Evolutionary conservation across 2,113 vertebrate genomes (phyloP).

Genomic region (Labeo catla): DNA sequence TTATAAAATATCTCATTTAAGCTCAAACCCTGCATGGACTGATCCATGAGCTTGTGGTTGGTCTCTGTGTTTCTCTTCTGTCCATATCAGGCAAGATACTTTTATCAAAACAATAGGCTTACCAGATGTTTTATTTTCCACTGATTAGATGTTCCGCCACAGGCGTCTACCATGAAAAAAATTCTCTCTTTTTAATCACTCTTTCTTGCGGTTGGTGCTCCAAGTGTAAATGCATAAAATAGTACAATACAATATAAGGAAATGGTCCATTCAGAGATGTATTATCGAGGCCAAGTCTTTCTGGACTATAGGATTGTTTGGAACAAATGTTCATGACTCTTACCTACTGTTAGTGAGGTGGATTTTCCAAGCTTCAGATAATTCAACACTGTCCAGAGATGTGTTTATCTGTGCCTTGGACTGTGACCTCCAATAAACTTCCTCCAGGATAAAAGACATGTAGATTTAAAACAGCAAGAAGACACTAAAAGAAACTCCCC

Average conservation of each 20-base stretch:
- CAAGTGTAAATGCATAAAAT: neutral
- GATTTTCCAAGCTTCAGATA: conserved; percentile 15
- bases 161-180: neutral
- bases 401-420: neutral
- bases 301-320: neutral
- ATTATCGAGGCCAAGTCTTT: neutral
- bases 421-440: neutral
- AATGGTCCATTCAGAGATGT: neutral
- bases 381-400: neutral
- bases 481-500: neutral
- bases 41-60: neutral
- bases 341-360: neutral
- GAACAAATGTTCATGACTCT: neutral
- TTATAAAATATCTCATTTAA: neutral
- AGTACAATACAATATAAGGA: neutral
- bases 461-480: neutral
- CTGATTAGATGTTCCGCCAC: neutral
- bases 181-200: neutral
- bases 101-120: too few relatives aligned
- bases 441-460: neutral
- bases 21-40: neutral
- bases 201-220: neutral
- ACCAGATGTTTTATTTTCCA: too few relatives aligned
- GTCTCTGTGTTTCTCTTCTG: neutral
- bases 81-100: too few relatives aligned